phyloP scores from a whole-genome alignment of 2,888 invertebrate species.

The Micoletzkya japonica region DNA sequence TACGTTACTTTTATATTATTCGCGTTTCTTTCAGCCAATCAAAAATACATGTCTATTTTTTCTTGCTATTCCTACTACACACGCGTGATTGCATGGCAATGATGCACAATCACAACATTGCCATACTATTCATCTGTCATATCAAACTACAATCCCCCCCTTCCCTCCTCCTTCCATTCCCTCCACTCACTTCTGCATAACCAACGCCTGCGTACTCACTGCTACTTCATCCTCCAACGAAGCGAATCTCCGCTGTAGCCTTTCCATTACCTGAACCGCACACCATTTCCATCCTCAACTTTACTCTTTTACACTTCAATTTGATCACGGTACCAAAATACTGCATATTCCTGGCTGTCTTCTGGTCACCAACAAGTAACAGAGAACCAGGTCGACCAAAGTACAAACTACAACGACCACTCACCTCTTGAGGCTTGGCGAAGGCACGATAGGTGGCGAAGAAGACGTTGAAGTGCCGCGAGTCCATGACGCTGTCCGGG shows the following conservation, averaged over 20 bases:
- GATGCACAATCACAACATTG: neutral
- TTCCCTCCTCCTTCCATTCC: neutral
- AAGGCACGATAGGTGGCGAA: constrained; percentile 91
- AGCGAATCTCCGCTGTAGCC: constrained; percentile 40
- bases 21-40: neutral
- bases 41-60: too few species aligned
- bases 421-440: constrained; percentile 70
- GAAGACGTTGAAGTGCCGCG: constrained; percentile 95
- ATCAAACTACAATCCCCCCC: neutral
- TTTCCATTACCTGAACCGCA: constrained; percentile 7
- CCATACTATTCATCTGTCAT: neutral
- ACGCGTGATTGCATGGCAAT: neutral
- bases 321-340: neutral
- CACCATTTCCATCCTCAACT: neutral
- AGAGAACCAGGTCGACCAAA: too few species aligned
- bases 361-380: neutral
- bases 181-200: neutral
- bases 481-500: constrained; percentile 90
- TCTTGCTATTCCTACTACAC: too few species aligned
- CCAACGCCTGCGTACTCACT: constrained; percentile 44
- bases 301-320: neutral
- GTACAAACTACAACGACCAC: neutral
- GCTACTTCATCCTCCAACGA: constrained; percentile 46
- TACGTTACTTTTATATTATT: neutral
- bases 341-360: neutral